Conservation (phyloP, 1,140 invertebrate species). For the Scaptomyza montana region DNA sequence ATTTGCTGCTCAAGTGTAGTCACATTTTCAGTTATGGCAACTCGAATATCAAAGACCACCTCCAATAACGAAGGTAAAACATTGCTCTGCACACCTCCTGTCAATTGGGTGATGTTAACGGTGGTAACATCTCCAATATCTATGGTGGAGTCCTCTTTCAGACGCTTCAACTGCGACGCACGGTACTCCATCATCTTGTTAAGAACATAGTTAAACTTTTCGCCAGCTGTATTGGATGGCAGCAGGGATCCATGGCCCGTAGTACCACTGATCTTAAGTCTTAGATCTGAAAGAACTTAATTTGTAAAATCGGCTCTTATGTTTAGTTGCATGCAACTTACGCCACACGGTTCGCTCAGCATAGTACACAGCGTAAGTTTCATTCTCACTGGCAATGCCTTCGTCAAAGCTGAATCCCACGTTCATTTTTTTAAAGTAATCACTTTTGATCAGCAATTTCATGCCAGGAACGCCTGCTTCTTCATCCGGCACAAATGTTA, state of each 20-base stretch:
- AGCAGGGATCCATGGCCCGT: slow-evolving; percentile 95
- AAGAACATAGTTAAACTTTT: slow-evolving; percentile 91
- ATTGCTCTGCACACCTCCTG: slow-evolving; percentile 95
- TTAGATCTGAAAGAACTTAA: slow-evolving; percentile 43
- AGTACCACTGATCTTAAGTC: slow-evolving; percentile 86
- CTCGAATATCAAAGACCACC: slow-evolving; percentile 92
- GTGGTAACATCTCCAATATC: slow-evolving; percentile 93
- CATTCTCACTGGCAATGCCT: slow-evolving; percentile 87
- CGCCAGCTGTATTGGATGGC: slow-evolving; percentile 91
- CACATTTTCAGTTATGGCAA: slow-evolving; percentile 89
- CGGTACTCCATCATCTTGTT: slow-evolving; percentile 91
- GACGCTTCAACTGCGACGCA: slow-evolving; percentile 86
- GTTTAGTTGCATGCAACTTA: slow-evolving; percentile 64
- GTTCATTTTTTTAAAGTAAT: slow-evolving; percentile 92
- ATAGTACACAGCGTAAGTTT: slow-evolving; percentile 89
- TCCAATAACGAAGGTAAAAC: slow-evolving; percentile 93
- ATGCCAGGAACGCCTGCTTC: slow-evolving; percentile 94
- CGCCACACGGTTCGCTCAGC: slow-evolving; percentile 90
- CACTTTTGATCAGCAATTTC: slow-evolving; percentile 90
- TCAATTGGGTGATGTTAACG: slow-evolving; percentile 93
- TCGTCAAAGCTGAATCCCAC: slow-evolving; percentile 96
- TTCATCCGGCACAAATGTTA: slow-evolving; percentile 96
- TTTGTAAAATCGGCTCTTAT: background rate
- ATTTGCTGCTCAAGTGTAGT: slow-evolving; percentile 89
- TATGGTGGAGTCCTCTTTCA: slow-evolving; percentile 87